Percentiles rank a stretch among this genome's conserved stretches.
phyloP scores from a whole-genome alignment of 2,113 vertebrate genomes.

The Phaethon lepturus region DNA sequence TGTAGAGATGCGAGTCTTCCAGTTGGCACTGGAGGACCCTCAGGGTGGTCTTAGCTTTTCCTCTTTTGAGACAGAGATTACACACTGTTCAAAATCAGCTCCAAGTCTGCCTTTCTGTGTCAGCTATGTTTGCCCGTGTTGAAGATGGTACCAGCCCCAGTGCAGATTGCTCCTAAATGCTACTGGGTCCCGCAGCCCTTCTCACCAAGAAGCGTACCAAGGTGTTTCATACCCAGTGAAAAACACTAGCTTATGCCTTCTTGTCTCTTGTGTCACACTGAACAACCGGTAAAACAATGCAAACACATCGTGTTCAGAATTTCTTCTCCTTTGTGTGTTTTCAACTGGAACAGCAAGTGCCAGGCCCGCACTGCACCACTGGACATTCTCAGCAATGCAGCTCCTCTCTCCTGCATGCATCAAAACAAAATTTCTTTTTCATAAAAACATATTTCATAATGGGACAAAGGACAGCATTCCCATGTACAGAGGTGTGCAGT shows the following conservation, averaged over 20 bases:
- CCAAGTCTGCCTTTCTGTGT: background rate
- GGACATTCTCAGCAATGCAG: background rate
- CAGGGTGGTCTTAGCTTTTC: background rate
- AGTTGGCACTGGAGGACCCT: background rate
- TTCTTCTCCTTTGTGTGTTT: background rate
- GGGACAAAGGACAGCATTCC: background rate
- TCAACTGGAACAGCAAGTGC: background rate
- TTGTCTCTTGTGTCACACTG: fast-evolving
- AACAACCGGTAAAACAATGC: background rate
- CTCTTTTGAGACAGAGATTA: background rate
- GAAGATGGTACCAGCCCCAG: background rate
- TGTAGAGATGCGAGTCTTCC: background rate
- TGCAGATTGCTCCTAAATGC: background rate
- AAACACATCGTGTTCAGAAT: background rate
- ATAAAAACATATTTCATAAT: background rate
- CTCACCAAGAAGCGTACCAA: background rate
- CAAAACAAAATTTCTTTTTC: background rate
- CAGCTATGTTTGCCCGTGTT: background rate
- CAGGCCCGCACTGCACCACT: background rate
- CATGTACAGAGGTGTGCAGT: background rate
- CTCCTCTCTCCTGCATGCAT: background rate
- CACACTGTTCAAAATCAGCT: background rate
- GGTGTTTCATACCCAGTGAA: background rate
- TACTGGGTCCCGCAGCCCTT: background rate
- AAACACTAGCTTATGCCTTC: background rate